A percentile compares a stretch with the other conserved stretches of the same genome.
Evolutionary conservation across 2,888 invertebrate species (phyloP).

Genomic region (Andrena praecox): DNA sequence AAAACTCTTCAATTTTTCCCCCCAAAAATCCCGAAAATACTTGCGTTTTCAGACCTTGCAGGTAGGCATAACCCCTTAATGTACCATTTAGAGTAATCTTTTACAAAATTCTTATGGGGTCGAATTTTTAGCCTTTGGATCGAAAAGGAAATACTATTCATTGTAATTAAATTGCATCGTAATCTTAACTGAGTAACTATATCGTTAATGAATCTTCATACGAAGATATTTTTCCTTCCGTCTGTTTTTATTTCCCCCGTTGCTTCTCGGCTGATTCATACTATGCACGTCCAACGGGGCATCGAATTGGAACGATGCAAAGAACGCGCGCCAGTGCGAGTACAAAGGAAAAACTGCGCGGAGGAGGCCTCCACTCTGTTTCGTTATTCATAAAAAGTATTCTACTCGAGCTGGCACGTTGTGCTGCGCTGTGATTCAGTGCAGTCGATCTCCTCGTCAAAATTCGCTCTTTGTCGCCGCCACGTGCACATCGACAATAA

Average conservation of each 20-base stretch:
- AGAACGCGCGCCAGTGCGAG: neutral
- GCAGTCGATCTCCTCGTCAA: constrained; percentile 39
- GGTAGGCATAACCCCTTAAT: no score
- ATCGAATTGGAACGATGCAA: constrained; percentile 20
- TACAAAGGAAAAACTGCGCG: constrained; percentile 38
- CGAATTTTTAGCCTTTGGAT: neutral
- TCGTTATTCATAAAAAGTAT: constrained; percentile 43
- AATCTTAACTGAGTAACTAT: no score
- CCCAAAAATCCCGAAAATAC: no score
- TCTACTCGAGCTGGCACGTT: constrained; percentile 22
- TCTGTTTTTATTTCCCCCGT: neutral
- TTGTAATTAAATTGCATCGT: neutral
- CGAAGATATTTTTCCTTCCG: no score
- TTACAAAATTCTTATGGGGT: neutral
- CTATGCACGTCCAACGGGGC: constrained; percentile 17
- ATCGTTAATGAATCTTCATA: no score
- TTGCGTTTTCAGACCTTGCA: no score
- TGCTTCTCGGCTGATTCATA: constrained; percentile 1
- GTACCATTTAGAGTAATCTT: neutral
- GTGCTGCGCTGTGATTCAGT: constrained; percentile 46
- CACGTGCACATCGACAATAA: constrained; percentile 26
- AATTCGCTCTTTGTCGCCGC: constrained; percentile 32
- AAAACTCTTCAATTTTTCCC: no score
- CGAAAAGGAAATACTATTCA: neutral
- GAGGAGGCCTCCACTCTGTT: constrained; percentile 13